Conservation (phyloP, 2,113 vertebrate species). For the Microtus ochrogaster region DNA sequence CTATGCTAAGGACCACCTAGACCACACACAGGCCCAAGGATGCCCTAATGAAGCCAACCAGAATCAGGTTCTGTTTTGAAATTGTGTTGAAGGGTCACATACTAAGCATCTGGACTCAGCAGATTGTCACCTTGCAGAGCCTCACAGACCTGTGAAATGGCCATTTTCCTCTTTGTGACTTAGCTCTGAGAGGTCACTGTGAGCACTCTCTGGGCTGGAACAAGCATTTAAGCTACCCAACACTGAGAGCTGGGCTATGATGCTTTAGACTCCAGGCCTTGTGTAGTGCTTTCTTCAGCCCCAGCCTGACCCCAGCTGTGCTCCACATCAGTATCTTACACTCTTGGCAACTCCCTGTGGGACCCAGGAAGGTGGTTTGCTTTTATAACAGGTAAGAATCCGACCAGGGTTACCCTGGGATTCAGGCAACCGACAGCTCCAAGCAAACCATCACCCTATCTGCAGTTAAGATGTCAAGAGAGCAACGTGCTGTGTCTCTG, state of each 20-base stretch:
- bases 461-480: background rate
- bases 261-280: fast-evolving
- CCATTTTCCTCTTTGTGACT: background rate
- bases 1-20: background rate
- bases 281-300: fast-evolving
- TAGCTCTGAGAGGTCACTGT: background rate
- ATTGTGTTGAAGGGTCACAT: fast-evolving
- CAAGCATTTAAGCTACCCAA: background rate
- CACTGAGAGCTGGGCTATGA: background rate
- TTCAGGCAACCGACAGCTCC: conserved; percentile 3
- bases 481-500: conserved; percentile 26
- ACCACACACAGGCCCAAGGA: background rate
- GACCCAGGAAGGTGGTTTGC: background rate
- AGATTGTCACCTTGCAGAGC: background rate
- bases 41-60: fast-evolving
- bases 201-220: background rate
- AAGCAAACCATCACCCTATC: background rate
- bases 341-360: background rate
- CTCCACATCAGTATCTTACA: fast-evolving
- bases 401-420: background rate
- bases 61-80: background rate
- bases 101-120: background rate
- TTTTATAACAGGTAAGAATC: background rate
- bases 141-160: background rate
- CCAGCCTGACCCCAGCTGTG: fast-evolving